Evolutionary conservation across 1,140 invertebrate genomes (phyloP), one percentile per base, ranked within the genome.

Genomic region (Panagrolaimus sp.): DNA sequence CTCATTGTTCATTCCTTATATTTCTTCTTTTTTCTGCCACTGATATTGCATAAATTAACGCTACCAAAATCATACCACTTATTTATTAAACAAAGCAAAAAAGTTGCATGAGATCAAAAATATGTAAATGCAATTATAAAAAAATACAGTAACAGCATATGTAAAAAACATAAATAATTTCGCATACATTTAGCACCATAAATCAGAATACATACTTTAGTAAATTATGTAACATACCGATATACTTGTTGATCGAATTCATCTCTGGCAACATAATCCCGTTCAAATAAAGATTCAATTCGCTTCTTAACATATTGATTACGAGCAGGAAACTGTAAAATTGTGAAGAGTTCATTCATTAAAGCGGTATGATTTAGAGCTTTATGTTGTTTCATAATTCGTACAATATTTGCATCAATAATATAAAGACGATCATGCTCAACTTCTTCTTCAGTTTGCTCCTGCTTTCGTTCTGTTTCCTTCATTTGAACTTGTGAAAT

Each of bases 401-500:
- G 89, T 10, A 99, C 96, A 83, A 98, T 94, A 66, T 95, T 95
- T 71, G 95, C 95, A 87, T 98, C 96, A 79, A 99, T 98, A 87
- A 98, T 94, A 86, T 97, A 98, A 84, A 98, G 95, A 62, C 96
- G 88, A 87, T 99, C 96, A 84, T 98, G 94, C 87, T 94, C 97
- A 47, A 98, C 95, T 74, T 95, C 87, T 85, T 99, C 94, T 84
- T 98, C 94, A 0, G 96, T 98, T 62, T 91, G 91, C 83, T 94
- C 92, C 83, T 98, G 94, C 84, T 99, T 96, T 85, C 98, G 94
- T 83, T 91, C n/a, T 77, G 96, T 98, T 89, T 98, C 96, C 84
- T 97, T 97, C 91, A 98, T 93, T 86, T 98, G 94, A 76, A 98
- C 96, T 86, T 98, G 95, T 87, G 98, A 98, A 79, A 99, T 98